Evolutionary conservation across 1,140 invertebrate genomes (phyloP).

Genomic region (Acromyrmex heyeri): DNA sequence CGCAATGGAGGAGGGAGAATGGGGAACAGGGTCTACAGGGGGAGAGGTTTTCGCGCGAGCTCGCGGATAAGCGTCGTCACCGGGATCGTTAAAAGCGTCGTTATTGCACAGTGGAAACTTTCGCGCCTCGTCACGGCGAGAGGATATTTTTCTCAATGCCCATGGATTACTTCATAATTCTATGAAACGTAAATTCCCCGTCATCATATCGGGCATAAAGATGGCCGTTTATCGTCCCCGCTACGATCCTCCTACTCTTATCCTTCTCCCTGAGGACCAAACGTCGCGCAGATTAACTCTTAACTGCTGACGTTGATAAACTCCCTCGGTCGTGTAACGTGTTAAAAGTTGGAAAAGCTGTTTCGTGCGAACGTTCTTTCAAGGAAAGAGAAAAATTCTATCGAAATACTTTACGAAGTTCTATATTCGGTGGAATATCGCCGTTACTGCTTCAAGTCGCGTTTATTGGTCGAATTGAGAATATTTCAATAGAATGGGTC

Average conservation of each 20-base stretch:
- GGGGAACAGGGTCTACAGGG: not conserved
- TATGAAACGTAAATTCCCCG: constrained; percentile 34
- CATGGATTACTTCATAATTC: constrained; percentile 34
- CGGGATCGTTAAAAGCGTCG: constrained; percentile 71
- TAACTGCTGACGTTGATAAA: constrained; percentile 37
- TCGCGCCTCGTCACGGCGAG: not conserved
- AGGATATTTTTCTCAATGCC: not conserved
- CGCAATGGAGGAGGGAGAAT: not conserved
- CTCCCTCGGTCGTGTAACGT: constrained; percentile 11
- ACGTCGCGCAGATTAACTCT: constrained; percentile 45
- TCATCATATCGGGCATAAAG: constrained; percentile 48
- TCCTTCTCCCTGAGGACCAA: not conserved
- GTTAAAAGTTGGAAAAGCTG: constrained; percentile 20
- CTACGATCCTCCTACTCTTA: not conserved
- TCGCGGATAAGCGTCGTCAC: constrained; percentile 63
- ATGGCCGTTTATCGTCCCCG: constrained; percentile 2
- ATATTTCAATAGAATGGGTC: not conserved
- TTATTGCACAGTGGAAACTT: constrained; percentile 23
- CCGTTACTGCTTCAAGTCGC: not conserved
- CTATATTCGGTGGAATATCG: not conserved
- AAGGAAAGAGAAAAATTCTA: not conserved
- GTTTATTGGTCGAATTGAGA: not conserved
- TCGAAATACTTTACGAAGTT: constrained; percentile 22
- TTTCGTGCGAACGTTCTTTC: constrained; percentile 13
- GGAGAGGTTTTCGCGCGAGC: constrained; percentile 61